Conservation (phyloP, 2,888 invertebrate species). For the Heteromurus nitidus region DNA sequence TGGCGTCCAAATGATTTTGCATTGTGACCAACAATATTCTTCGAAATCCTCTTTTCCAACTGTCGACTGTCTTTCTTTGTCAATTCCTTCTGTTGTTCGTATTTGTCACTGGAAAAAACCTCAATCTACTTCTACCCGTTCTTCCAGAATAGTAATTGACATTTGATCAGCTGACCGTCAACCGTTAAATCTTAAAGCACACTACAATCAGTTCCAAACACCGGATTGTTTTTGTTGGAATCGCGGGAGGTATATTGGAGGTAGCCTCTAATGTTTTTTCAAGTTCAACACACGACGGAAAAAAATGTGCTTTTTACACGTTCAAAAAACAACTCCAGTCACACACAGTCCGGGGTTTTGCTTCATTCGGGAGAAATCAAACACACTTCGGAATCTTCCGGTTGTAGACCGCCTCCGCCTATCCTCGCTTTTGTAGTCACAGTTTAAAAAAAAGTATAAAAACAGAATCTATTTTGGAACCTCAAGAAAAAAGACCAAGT, state of each 20-base stretch:
- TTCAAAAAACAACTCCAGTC: constrained; percentile 2
- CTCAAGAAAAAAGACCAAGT: constrained; percentile 1
- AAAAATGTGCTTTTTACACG: constrained; percentile 37
- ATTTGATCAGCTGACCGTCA: too few species aligned
- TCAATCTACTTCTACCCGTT: too few species aligned
- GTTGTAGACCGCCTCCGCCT: constrained; percentile 27
- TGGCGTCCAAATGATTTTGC: constrained; percentile 72
- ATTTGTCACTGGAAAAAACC: too few species aligned
- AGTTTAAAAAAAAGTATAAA: constrained; percentile 30
- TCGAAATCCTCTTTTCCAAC: too few species aligned
- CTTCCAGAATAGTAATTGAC: too few species aligned
- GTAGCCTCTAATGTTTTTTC: background rate
- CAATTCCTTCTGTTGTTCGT: too few species aligned
- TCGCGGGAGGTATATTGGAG: constrained; percentile 50
- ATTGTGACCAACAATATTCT: too few species aligned
- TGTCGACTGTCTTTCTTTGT: constrained; percentile 14
- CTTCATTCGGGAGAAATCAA: background rate
- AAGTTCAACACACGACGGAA: constrained; percentile 8
- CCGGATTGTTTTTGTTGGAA: constrained; percentile 47
- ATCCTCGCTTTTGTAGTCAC: constrained; percentile 27
- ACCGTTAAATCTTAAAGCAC: background rate
- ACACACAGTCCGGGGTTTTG: constrained; percentile 12
- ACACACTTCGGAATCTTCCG: constrained; percentile 53
- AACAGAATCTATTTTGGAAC: constrained; percentile 59
- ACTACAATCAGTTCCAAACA: constrained; percentile 9